These are phyloP conservation scores for Caenorhabditis sinica DNA, from an alignment of 2,888 invertebrate genomes.

Conservation along the genomic window DNA sequence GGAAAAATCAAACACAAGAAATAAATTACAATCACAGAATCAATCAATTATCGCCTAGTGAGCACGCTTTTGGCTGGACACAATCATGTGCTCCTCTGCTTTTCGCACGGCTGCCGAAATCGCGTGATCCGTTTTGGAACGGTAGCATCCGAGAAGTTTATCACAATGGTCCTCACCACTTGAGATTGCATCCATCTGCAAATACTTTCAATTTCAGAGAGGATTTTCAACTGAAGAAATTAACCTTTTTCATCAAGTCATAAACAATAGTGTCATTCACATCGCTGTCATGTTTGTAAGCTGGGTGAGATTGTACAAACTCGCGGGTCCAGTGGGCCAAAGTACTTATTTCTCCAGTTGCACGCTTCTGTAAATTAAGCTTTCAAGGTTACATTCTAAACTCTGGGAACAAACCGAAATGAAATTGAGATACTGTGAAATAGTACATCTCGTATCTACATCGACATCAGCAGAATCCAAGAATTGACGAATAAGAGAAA, in stretches of 20 bases:
- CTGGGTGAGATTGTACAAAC: conserved; percentile 91
- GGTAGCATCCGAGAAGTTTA: conserved; percentile 81
- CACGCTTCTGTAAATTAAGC: conserved; percentile 86
- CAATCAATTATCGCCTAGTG: conserved; percentile 41
- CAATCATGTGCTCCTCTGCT: conserved; percentile 81
- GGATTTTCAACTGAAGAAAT: neutral
- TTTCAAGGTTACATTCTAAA: neutral
- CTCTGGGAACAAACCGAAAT: conserved; percentile 74
- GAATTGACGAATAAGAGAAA: conserved; percentile 95
- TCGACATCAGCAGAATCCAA: conserved; percentile 97
- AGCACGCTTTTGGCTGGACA: conserved; percentile 67
- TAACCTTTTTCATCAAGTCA: conserved; percentile 88
- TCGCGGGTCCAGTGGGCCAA: conserved; percentile 96
- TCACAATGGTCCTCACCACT: conserved; percentile 81
- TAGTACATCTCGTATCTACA: conserved; percentile 96
- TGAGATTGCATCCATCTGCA: conserved; percentile 82
- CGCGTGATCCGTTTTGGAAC: conserved; percentile 81
- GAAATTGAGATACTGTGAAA: conserved; percentile 93
- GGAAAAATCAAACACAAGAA: conserved; percentile 6
- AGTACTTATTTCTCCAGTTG: conserved; percentile 92
- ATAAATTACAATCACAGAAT: conserved; percentile 55
- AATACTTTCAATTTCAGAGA: neutral
- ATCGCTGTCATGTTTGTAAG: conserved; percentile 89
- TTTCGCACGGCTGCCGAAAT: conserved; percentile 81
- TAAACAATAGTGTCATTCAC: conserved; percentile 93